Evolutionary conservation across 92 coral and sea anemone species (phyloP), one percentile per base, ranked within the genome.

Genomic region (Virgularia gustaviana): DNA sequence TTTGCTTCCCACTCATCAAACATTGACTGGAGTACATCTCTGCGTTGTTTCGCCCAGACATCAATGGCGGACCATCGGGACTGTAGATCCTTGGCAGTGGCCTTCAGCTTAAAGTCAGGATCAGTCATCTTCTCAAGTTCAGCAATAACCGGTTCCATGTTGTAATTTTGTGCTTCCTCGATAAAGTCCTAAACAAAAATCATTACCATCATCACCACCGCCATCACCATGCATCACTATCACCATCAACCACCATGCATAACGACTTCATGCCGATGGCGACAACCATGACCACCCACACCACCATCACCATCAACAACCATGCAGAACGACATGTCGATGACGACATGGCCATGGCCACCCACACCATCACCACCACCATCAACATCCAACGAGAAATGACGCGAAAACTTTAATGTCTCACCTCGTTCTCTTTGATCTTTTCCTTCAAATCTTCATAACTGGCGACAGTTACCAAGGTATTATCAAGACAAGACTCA

Each of bases 91-190:
- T 68, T 68, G 18, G 75, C 30, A 13, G 75, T 49, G 2, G 61
- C 75, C 24, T 68, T 68, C 13, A 68, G 60, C 51, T 49, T 49
- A 33, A 49, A 68, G 23, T 68, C 75, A 32, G 75, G 75, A 31
- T 49, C 61, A 55, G 42, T 49, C 75, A 68, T 68, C 30, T 49
- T 49, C 60, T 68, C 75, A 31, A 68, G 28, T 44, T 68, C 61
- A 11, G 35, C 44, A 5, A 68, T 49, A 10, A 68, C 61, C 3
- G 61, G 75, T 8, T 31, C 75, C 75, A 68, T 29, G 61, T 49
- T 37, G 29, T 68, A 38, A 4, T 49, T 68, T 15, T 29, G 16
- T 9, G 51, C 23, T 33, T 68, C 75, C 22, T 27, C 10, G 15
- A 49, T 18, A 27, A 68, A 68, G 13, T 32, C 55, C 75, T 68